Conservation (phyloP, 2,888 invertebrate genomes). For the Trissolcus japonicus region DNA sequence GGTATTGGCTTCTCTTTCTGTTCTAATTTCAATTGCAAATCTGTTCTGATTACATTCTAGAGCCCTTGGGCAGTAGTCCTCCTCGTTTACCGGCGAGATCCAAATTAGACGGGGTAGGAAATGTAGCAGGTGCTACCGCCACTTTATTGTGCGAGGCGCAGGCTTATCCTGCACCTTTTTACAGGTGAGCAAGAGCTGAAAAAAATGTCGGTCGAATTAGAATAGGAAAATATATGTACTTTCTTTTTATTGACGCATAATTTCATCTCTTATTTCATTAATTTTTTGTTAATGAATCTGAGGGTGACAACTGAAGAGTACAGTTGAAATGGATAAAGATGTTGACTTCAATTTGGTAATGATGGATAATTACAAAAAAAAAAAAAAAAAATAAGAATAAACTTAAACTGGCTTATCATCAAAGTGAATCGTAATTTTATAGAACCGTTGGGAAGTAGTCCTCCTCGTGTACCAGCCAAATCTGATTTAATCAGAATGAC, state of each 20-base stretch:
- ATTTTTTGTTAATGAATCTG: too few species aligned
- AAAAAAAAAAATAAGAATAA: background rate
- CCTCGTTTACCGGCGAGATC: constrained; percentile 78
- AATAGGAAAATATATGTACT: background rate
- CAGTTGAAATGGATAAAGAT: constrained; percentile 3
- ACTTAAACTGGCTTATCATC: background rate
- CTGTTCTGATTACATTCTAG: constrained; percentile 19
- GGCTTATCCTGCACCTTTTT: constrained; percentile 83
- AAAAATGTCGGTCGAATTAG: background rate
- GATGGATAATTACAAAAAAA: constrained; percentile 32
- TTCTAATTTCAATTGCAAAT: too few species aligned
- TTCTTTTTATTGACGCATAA: background rate
- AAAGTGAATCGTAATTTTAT: constrained; percentile 51
- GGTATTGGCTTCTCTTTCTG: too few species aligned
- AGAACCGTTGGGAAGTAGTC: constrained; percentile 80
- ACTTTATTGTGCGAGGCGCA: constrained; percentile 82
- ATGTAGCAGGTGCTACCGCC: constrained; percentile 57
- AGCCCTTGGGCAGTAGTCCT: constrained; percentile 78
- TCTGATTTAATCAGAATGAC: constrained; percentile 74
- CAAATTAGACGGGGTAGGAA: constrained; percentile 68
- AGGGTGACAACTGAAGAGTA: too few species aligned
- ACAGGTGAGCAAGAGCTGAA: constrained; percentile 72
- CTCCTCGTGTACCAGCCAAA: constrained; percentile 78
- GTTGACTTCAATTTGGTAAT: constrained; percentile 29
- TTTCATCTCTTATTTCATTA: background rate